A percentile compares a stretch with the other conserved stretches of the same genome.
Evolutionary conservation across 2,113 vertebrate species (phyloP).

Genomic region (Oryzias curvinotus): DNA sequence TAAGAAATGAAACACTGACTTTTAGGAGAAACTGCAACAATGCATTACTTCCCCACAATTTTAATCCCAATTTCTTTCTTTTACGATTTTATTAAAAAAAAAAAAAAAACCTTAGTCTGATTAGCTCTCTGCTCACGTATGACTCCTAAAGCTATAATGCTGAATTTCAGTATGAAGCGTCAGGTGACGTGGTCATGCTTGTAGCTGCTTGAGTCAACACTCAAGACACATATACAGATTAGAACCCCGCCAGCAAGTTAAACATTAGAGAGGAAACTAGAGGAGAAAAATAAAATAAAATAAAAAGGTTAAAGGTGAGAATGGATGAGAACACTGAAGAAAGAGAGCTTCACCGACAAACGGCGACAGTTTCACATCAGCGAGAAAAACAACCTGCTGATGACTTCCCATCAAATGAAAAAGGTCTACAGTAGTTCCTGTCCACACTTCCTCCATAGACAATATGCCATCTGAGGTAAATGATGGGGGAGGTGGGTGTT

Average conservation of each 20-base stretch:
- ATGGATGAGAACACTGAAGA: not conserved
- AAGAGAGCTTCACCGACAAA: not conserved
- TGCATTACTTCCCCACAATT: not conserved
- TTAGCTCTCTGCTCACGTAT: too few species aligned
- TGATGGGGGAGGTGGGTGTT: not conserved
- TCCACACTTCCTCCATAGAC: conserved; percentile 27
- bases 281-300: conserved; percentile 9
- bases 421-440: not conserved
- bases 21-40: not conserved
- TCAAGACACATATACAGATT: conserved; percentile 19
- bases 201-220: conserved; percentile 4
- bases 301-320: not conserved
- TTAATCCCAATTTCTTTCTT: not conserved
- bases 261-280: conserved; percentile 52
- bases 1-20: not conserved
- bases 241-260: conserved; percentile 46
- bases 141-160: too few species aligned
- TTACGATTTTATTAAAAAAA: too few species aligned
- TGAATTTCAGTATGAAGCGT: not conserved
- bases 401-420: not conserved
- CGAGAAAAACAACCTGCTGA: not conserved
- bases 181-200: conserved; percentile 26
- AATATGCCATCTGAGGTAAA: conserved; percentile 33
- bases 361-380: not conserved
- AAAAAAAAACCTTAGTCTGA: too few species aligned